Base-by-base conservation (phyloP, 2,113 vertebrate genomes). In the Morone chrysops region DNA sequence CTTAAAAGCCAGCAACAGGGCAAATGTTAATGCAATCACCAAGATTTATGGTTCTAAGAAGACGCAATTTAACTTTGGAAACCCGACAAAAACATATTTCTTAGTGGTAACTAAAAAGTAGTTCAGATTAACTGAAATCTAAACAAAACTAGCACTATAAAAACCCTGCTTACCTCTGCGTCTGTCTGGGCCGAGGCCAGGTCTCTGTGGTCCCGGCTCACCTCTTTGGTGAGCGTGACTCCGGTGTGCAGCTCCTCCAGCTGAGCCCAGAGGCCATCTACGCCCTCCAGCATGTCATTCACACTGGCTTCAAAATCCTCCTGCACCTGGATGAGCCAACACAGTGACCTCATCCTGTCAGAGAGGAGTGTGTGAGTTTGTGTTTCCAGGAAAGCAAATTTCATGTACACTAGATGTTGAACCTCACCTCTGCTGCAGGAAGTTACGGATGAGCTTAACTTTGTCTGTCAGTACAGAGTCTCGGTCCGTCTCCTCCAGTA, bases 181-280 rank as follows among this genome's bases (percentile, higher is more conserved):
- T 94, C 88, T 4, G 63, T 78, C 47, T 82, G 81, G 18, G 91
- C 88, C 0, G 75, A 79, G 20, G 80, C 60, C 70, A 85, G 74
- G 61, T 93, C 92, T 31, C 77, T 51, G 12, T n/a, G 40, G 60
- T 54, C 75, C 45, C 17, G 59, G 11, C 20, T 59, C 14, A 75
- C 87, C 63, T 89, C 79, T 31, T 89, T 94, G 54, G 81, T 90
- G 45, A 95, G 87, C 0, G 94, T 96, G 20, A 96, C 92, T 48
- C 89, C 90, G 4, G 89, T 81, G 74, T 96, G 95, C 17, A 96
- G 90, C 73, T 92, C 86, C 81, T 94, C 95, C 86, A 96, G 90
- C 81, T 81, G 90, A 50, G 81, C 80, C 95, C 95, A 96, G 78
- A 88, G 91, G 69, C 80, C 73, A 31, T 82, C 84, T 6, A 95